phyloP scores from a whole-genome alignment of 2,888 invertebrate genomes.

The Hirtodrosophila histrioides region DNA sequence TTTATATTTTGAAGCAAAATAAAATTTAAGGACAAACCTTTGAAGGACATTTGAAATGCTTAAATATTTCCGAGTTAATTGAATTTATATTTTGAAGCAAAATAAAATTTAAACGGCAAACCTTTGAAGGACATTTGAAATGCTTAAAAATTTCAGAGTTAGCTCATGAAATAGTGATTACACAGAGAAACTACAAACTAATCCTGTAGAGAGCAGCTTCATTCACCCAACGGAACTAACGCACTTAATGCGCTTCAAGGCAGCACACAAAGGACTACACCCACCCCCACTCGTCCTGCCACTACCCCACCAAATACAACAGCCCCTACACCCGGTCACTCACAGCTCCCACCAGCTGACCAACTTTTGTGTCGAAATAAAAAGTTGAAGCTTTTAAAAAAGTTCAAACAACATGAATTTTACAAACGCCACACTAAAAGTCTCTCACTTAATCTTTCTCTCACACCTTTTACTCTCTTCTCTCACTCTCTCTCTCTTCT shows the following conservation, averaged over 20 bases:
- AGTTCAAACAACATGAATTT: conserved; percentile 61
- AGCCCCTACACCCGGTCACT: not conserved
- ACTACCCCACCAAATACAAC: not conserved
- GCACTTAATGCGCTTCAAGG: conserved; percentile 52
- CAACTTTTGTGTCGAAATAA: conserved; percentile 50
- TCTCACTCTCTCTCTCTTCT: not conserved
- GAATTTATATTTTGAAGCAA: too few relatives aligned
- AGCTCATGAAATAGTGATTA: conserved; percentile 27
- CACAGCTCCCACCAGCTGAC: conserved; percentile 10
- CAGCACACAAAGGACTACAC: conserved; percentile 6
- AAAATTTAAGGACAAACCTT: not conserved
- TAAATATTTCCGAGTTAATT: conserved; percentile 5
- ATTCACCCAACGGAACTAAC: conserved; percentile 32
- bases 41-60: not conserved
- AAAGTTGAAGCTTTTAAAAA: conserved; percentile 59
- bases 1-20: too few relatives aligned
- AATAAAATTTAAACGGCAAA: not conserved
- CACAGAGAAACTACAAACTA: conserved; percentile 29
- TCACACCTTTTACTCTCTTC: not conserved
- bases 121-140: not conserved
- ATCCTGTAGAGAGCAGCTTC: conserved; percentile 21
- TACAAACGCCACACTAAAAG: conserved; percentile 44
- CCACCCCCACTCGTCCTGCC: too few relatives aligned
- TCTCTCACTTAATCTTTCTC: not conserved
- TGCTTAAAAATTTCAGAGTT: conserved; percentile 7